Base-by-base conservation (phyloP, 1,140 invertebrate genomes). In the Propsilocerus akamusi region DNA sequence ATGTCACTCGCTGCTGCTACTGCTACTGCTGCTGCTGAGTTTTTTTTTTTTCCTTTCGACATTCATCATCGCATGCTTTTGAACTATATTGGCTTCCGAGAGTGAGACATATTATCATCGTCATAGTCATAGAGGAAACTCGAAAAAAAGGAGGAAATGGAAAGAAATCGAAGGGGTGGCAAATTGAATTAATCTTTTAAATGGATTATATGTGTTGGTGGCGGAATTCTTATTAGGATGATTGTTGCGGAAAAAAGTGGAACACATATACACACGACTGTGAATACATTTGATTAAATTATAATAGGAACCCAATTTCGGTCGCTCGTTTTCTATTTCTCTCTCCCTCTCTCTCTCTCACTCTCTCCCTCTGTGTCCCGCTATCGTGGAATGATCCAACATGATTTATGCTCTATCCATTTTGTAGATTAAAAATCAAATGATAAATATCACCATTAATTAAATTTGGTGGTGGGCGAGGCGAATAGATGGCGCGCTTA, bases 231-330 rank as follows among this genome's bases (percentile, higher is more conserved):
- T 20, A 41, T n/a, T n/a, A n/a, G n/a, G n/a, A 41, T 20, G 34
- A 41, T 41, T 41, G 34, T 41, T n/a, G n/a, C n/a, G n/a, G n/a
- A n/a, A n/a, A n/a, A n/a, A n/a, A n/a, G n/a, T n/a, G n/a, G n/a
- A n/a, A 30, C 28, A 11, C 28, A 30, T 30, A 30, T n/a, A 30
- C 28, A 30, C 28, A 30, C 34, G 22, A n/a, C 17, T 41, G 34
- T 41, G 34, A 41, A 41, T 41, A 41, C 22, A 41, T 41, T 41
- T 41, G 34, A 41, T 41, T 41, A 41, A 41, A 41, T 41, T 41
- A 41, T 41, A 41, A 41, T 41, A 41, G 34, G 28, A 41, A 41
- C 34, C 34, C 34, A 41, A 41, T 41, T 41, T 41, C 34, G 10
- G n/a, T n/a, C n/a, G n/a, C n/a, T n/a, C n/a, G n/a, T n/a, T n/a